phyloP scores from a whole-genome alignment of 2,797 vertebrate species.

The Liasis olivaceus region DNA sequence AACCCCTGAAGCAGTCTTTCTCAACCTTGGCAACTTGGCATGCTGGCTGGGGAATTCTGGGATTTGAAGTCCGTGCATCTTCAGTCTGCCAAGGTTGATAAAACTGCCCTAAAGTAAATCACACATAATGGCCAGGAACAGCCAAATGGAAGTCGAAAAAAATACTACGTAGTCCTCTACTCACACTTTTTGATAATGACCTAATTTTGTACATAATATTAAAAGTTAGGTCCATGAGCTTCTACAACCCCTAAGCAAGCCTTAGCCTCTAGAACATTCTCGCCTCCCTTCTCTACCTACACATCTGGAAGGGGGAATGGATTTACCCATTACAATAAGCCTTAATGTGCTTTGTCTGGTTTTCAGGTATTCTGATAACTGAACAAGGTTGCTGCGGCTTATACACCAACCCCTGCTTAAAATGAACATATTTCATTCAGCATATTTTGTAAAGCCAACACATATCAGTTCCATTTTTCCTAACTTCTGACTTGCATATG shows the following conservation, averaged over 20 bases:
- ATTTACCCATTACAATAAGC: not conserved
- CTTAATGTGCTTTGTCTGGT: not conserved
- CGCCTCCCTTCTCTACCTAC: too few species aligned
- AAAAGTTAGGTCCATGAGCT: not conserved
- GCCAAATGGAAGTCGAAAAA: not conserved
- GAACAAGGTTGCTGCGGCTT: not conserved
- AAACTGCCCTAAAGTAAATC: conserved; percentile 21
- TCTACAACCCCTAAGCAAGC: not conserved
- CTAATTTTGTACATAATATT: not conserved
- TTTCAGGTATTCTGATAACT: not conserved
- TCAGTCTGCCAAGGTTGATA: too few species aligned
- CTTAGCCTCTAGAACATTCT: not conserved
- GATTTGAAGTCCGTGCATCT: too few species aligned
- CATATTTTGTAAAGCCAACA: not conserved
- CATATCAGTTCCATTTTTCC: not conserved
- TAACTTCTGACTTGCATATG: not conserved
- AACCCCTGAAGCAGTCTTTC: not conserved
- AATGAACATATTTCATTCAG: not conserved
- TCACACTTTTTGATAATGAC: not conserved
- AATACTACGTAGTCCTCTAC: not conserved
- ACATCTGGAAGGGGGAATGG: not conserved
- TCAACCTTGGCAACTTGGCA: too few species aligned
- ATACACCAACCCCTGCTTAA: not conserved
- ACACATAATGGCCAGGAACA: not conserved
- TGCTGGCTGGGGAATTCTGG: too few species aligned